phyloP scores from a whole-genome alignment of 1,140 invertebrate species.

The Ips nitidus region DNA sequence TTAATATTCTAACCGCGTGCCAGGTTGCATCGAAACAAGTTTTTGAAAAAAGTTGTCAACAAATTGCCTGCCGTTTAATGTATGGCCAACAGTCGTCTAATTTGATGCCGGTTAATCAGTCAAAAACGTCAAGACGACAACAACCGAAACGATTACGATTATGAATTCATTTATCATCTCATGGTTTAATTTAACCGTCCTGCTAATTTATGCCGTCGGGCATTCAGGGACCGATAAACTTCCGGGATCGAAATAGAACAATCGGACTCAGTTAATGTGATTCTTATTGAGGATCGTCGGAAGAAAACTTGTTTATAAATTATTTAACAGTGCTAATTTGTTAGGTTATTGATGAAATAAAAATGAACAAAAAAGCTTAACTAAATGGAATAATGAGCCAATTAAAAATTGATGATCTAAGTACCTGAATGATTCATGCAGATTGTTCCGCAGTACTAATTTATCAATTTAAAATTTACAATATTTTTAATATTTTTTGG shows the following conservation, averaged over 20 bases:
- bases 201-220: neutral
- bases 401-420: no score
- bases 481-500: no score
- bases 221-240: neutral
- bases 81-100: neutral
- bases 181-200: conserved; percentile 2
- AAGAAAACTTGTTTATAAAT: no score
- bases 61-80: neutral
- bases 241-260: conserved; percentile 4
- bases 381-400: no score
- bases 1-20: no score
- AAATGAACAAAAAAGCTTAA: no score
- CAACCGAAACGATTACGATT: neutral
- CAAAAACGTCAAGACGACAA: neutral
- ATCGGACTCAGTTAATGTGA: neutral
- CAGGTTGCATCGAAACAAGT: no score
- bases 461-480: no score
- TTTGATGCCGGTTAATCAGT: conserved; percentile 1
- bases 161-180: conserved; percentile 1
- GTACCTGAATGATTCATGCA: no score
- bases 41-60: neutral
- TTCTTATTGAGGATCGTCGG: neutral
- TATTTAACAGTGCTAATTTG: no score
- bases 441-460: no score
- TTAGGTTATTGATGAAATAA: no score